These are phyloP conservation scores for Unio pictorum DNA, from an alignment of 2,888 invertebrate genomes.

Conservation along the genomic window DNA sequence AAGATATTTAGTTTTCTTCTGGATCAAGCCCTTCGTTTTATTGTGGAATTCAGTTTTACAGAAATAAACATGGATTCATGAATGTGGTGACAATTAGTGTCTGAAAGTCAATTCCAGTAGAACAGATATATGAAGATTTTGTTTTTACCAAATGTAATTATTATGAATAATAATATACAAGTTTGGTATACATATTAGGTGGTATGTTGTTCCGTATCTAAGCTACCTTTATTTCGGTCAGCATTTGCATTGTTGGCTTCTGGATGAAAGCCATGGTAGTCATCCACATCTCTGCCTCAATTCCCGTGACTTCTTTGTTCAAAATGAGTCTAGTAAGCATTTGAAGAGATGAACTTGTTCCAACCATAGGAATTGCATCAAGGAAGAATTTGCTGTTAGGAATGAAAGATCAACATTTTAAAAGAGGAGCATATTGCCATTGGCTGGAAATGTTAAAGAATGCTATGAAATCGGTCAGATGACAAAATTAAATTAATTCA, in stretches of 20 bases:
- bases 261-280: slow-evolving; percentile 86
- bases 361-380: slow-evolving; percentile 89
- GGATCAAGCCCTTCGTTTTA: background rate
- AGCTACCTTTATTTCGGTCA: slow-evolving; percentile 71
- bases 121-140: background rate
- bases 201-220: too few species aligned
- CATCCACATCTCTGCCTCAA: slow-evolving; percentile 86
- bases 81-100: background rate
- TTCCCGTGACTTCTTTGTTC: slow-evolving; percentile 77
- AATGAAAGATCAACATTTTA: background rate
- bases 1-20: background rate
- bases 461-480: too few species aligned
- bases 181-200: background rate
- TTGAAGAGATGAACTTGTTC: slow-evolving; percentile 85
- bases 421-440: background rate
- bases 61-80: too few species aligned
- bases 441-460: too few species aligned
- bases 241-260: slow-evolving; percentile 72
- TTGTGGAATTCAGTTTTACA: too few species aligned
- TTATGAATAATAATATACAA: background rate
- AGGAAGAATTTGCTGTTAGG: slow-evolving; percentile 80
- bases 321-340: slow-evolving; percentile 88
- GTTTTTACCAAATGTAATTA: too few species aligned
- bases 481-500: too few species aligned
- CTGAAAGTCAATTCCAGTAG: background rate